These are phyloP conservation scores for Nymphalis io DNA, from an alignment of 1,140 invertebrate species.

Conservation along the genomic window DNA sequence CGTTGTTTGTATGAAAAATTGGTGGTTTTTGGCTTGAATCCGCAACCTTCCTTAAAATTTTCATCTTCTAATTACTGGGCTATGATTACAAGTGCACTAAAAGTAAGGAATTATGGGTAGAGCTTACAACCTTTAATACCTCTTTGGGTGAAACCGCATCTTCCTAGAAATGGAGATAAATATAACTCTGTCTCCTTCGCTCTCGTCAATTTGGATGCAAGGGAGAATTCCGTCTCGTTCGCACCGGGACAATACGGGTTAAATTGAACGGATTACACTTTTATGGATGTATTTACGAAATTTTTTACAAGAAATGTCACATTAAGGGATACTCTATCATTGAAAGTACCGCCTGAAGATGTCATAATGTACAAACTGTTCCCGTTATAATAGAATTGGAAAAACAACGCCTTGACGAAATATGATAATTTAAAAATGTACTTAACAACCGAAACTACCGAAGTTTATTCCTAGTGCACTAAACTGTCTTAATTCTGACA, in stretches of 20 bases:
- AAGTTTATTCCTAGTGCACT: too few species aligned
- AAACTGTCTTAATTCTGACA: too few species aligned
- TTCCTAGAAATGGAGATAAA: constrained; percentile 61
- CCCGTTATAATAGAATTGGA: constrained; percentile 33
- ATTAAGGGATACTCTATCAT: constrained; percentile 33
- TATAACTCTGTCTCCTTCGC: constrained; percentile 66
- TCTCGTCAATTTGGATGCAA: constrained; percentile 51
- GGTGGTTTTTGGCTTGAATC: too few species aligned
- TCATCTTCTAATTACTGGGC: too few species aligned
- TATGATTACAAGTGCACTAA: too few species aligned
- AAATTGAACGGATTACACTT: constrained; percentile 60
- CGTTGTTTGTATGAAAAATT: too few species aligned
- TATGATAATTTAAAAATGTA: too few species aligned
- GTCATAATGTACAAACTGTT: constrained; percentile 56
- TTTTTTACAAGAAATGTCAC: constrained; percentile 51
- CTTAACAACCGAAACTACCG: too few species aligned
- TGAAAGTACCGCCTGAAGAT: constrained; percentile 52
- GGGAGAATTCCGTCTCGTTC: constrained; percentile 40
- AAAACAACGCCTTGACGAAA: too few species aligned
- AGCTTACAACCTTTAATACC: constrained; percentile 44
- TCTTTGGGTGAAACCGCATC: constrained; percentile 64
- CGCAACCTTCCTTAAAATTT: too few species aligned
- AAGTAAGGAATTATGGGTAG: too few species aligned
- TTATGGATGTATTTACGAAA: constrained; percentile 57
- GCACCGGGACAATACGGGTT: constrained; percentile 51